Conservation (phyloP, 2,113 vertebrate genomes). For the Dasypus novemcinctus region DNA sequence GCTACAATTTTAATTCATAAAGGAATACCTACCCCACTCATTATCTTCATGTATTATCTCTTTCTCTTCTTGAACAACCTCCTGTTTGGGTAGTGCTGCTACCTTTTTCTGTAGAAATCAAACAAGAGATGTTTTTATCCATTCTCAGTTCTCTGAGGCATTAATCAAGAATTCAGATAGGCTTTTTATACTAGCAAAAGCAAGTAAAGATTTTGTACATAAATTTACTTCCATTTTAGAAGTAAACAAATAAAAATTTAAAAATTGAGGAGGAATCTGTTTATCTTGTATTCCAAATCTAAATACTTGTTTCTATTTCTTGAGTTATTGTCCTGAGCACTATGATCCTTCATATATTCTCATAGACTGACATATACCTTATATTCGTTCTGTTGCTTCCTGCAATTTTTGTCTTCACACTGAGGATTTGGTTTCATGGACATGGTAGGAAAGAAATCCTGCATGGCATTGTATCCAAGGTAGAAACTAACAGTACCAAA, state of each 20-base stretch:
- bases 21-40: conserved; percentile 89
- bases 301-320: neutral
- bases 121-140: neutral
- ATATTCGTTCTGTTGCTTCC: conserved; percentile 90
- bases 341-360: neutral
- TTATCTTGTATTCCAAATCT: neutral
- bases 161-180: neutral
- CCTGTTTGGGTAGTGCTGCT: conserved; percentile 85
- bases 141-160: conserved; percentile 6
- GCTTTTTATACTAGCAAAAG: conserved; percentile 35
- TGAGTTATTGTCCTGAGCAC: neutral
- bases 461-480: conserved; percentile 98
- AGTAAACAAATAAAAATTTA: neutral
- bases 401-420: conserved; percentile 91
- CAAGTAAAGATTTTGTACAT: neutral
- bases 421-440: conserved; percentile 96
- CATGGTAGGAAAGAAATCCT: conserved; percentile 98
- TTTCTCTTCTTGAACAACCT: conserved; percentile 83
- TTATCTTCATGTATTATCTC: conserved; percentile 93
- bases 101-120: conserved; percentile 85
- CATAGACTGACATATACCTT: conserved; percentile 82
- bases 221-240: conserved; percentile 10
- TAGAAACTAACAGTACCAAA: conserved; percentile 97
- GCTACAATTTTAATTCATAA: neutral
- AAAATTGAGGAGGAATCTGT: conserved; percentile 22